phyloP scores from a whole-genome alignment of 2,797 vertebrate species.

The Telmatherina bonti region DNA sequence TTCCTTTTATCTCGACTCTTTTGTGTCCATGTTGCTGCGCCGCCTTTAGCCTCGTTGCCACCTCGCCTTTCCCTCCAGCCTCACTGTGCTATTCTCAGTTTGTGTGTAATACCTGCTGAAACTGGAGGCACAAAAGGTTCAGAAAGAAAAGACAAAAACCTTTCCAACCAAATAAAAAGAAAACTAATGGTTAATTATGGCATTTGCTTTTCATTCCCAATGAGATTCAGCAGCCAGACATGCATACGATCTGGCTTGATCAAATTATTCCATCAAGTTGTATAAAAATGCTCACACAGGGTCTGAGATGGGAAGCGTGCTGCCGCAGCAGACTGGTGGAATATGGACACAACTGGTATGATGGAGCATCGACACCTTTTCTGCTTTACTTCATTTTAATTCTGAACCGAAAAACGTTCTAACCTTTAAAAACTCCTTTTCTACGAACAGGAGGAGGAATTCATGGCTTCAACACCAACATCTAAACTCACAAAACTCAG shows the following conservation, averaged over 20 bases:
- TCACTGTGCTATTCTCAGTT: not conserved
- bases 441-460: too few species aligned
- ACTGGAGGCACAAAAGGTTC: conserved; percentile 13
- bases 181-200: conserved; percentile 9
- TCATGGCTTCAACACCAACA: too few species aligned
- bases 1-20: conserved; percentile 14
- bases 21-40: not conserved
- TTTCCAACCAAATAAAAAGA: not conserved
- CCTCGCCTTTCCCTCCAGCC: conserved; percentile 11
- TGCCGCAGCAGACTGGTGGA: not conserved
- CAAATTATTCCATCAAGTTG: too few species aligned
- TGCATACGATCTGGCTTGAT: not conserved
- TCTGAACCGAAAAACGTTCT: not conserved
- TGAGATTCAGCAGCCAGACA: not conserved
- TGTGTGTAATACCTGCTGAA: too few species aligned
- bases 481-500: too few species aligned
- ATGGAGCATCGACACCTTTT: too few species aligned
- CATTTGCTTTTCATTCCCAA: not conserved
- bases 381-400: not conserved
- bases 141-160: not conserved
- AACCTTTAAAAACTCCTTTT: too few species aligned
- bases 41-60: conserved; percentile 17
- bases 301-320: too few species aligned
- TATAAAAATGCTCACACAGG: too few species aligned
- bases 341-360: not conserved